Conservation (phyloP, 2,888 invertebrate species). For the Cryptocephalus primarius region DNA sequence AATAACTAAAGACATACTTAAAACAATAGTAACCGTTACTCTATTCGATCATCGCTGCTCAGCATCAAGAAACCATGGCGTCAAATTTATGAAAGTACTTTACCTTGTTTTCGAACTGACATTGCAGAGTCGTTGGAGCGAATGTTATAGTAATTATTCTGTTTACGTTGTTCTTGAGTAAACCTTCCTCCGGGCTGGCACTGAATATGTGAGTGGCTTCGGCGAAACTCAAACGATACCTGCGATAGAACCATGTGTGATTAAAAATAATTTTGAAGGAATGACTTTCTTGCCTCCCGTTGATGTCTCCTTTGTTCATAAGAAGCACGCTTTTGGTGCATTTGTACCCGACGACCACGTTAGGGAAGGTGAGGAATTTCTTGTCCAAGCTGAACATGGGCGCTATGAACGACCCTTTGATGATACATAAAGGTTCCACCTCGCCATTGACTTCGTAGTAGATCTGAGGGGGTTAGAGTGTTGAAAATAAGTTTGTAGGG, state of each 20-base stretch:
- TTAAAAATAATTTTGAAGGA: no score
- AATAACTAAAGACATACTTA: no score
- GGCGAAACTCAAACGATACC: not conserved
- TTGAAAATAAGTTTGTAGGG: constrained; percentile 2
- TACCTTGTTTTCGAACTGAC: not conserved
- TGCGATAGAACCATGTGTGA: not conserved
- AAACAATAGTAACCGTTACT: no score
- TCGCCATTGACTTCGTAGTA: not conserved
- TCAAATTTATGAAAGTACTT: not conserved
- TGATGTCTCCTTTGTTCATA: not conserved
- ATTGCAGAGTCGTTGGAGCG: not conserved
- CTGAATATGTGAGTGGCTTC: not conserved
- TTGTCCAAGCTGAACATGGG: not conserved
- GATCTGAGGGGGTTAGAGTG: not conserved
- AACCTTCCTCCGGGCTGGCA: not conserved
- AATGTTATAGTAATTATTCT: not conserved
- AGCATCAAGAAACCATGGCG: no score
- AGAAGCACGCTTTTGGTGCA: not conserved
- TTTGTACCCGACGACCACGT: not conserved
- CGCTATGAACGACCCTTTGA: not conserved
- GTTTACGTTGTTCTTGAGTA: not conserved
- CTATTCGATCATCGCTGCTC: no score
- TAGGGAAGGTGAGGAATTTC: not conserved
- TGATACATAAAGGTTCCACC: not conserved
- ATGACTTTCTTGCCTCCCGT: not conserved